phyloP scores from a whole-genome alignment of 1,140 invertebrate species.

The Melipona quadrifasciata region DNA sequence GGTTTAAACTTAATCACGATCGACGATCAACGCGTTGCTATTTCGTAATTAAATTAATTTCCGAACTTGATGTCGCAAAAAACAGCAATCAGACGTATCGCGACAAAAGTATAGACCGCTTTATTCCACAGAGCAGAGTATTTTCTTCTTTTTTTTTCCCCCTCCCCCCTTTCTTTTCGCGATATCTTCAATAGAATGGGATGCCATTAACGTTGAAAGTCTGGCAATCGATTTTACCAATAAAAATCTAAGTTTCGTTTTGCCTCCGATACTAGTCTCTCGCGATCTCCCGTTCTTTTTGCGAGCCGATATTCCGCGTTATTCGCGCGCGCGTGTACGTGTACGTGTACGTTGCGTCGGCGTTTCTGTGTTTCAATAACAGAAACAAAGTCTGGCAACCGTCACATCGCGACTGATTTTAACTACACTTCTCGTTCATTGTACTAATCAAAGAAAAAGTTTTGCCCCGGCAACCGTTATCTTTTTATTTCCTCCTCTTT shows the following conservation, averaged over 20 bases:
- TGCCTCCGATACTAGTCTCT: not conserved
- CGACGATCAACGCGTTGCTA: no score
- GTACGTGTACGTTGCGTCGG: no score
- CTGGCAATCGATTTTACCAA: constrained; percentile 5
- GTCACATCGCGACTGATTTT: constrained; percentile 66
- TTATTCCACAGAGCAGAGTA: not conserved
- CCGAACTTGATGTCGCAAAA: not conserved
- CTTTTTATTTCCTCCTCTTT: constrained; percentile 3
- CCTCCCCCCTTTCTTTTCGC: not conserved
- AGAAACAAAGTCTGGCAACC: constrained; percentile 68
- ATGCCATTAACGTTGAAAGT: constrained; percentile 13
- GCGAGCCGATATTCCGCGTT: not conserved
- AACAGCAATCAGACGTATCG: not conserved
- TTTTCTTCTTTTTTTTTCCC: no score
- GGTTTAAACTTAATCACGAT: no score
- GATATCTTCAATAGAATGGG: not conserved
- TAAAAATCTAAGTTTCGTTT: constrained; percentile 17
- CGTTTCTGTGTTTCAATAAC: constrained; percentile 53
- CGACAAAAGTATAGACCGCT: not conserved
- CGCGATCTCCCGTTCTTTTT: constrained; percentile 3
- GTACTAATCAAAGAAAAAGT: constrained; percentile 27
- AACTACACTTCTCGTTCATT: constrained; percentile 64
- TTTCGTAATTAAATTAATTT: no score
- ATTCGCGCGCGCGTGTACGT: not conserved
- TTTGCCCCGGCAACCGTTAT: constrained; percentile 2